phyloP scores from a whole-genome alignment of 2,113 vertebrate genomes.

The Syngnathus typhle region DNA sequence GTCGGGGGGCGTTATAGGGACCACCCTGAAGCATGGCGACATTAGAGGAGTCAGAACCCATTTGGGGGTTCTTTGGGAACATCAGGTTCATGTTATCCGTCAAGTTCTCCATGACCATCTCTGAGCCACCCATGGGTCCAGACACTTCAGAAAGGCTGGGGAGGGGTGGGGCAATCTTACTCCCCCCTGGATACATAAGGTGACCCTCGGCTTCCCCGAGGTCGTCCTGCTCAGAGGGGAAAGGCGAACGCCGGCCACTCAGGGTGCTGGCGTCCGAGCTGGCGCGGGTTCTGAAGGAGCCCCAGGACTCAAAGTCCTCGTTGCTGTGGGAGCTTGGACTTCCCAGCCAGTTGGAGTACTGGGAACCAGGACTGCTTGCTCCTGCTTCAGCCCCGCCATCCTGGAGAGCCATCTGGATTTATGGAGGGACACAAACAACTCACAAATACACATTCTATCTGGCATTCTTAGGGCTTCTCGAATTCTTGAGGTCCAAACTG shows the following conservation, averaged over 20 bases:
- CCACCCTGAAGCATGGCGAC: slow-evolving; percentile 80
- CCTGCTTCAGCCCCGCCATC: slow-evolving; percentile 75
- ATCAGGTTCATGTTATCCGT: slow-evolving; percentile 92
- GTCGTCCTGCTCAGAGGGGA: slow-evolving; percentile 88
- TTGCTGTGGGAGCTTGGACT: slow-evolving; percentile 94
- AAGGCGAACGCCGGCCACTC: slow-evolving; percentile 88
- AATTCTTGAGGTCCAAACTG: too few species aligned
- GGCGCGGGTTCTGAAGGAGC: slow-evolving; percentile 85
- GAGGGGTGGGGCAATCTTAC: slow-evolving; percentile 83
- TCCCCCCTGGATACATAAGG: slow-evolving; percentile 78
- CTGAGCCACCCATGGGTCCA: slow-evolving; percentile 71
- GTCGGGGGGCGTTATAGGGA: slow-evolving; percentile 72
- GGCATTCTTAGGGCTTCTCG: too few species aligned
- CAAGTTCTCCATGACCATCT: slow-evolving; percentile 88
- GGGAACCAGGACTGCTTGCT: slow-evolving; percentile 81
- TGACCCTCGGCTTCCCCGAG: slow-evolving; percentile 83
- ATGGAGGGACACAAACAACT: slow-evolving; percentile 12
- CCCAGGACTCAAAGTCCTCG: slow-evolving; percentile 92
- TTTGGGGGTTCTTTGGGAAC: slow-evolving; percentile 76
- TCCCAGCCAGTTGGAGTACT: slow-evolving; percentile 90
- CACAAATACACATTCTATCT: not conserved
- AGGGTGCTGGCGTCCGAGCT: slow-evolving; percentile 94
- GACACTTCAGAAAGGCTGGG: slow-evolving; percentile 91
- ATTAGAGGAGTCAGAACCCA: slow-evolving; percentile 74
- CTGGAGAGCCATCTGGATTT: slow-evolving; percentile 73